Evolutionary conservation across 1,140 invertebrate species (phyloP).

Genomic region (Trigoniulus corallinus): DNA sequence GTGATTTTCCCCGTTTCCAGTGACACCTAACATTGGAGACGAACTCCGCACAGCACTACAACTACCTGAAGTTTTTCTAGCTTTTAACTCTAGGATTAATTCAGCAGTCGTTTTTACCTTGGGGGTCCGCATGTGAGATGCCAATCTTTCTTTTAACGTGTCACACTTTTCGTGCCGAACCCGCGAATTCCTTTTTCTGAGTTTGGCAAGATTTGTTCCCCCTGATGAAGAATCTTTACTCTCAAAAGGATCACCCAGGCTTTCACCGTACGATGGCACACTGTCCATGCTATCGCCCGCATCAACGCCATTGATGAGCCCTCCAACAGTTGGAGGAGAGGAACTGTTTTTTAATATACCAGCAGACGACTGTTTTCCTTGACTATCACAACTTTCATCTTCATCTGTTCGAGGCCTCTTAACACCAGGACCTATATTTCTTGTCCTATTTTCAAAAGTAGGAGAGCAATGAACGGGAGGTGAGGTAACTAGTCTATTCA

Average conservation of each 20-base stretch:
- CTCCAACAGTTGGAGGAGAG: constrained; percentile 5
- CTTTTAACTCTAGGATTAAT: constrained; percentile 55
- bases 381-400: not conserved
- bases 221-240: not conserved
- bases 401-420: not conserved
- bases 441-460: not conserved
- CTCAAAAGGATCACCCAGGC: not conserved
- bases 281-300: constrained; percentile 5
- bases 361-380: not conserved
- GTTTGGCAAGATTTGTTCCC: not conserved
- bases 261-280: not conserved
- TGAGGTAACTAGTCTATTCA: not conserved
- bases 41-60: constrained; percentile 24
- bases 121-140: constrained; percentile 38
- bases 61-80: constrained; percentile 20
- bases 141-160: constrained; percentile 40
- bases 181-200: not conserved
- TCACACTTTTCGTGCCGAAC: constrained; percentile 3
- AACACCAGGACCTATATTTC: not conserved
- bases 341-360: not conserved
- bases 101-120: constrained; percentile 73
- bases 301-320: constrained; percentile 12
- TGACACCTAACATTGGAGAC: constrained; percentile 24
- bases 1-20: constrained; percentile 11
- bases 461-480: not conserved